Evolutionary conservation across 1,140 invertebrate species (phyloP).

Genomic region (Palaemon carinicauda): DNA sequence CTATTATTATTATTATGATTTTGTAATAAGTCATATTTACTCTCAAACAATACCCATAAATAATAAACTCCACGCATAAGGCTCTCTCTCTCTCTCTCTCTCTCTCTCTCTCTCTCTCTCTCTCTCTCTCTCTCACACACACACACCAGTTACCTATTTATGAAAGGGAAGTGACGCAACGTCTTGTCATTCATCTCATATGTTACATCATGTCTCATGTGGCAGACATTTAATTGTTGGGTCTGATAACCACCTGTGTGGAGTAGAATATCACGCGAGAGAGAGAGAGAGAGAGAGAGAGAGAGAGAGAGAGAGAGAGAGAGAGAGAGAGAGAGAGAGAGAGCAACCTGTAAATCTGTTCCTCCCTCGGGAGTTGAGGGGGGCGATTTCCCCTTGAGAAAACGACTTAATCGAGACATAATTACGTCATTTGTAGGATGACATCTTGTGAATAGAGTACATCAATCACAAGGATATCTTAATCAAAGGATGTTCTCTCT

Average conservation of each 20-base stretch:
- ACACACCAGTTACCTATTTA: neutral
- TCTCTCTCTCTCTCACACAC: neutral
- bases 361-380: neutral
- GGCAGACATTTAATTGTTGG: too few species aligned
- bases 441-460: too few species aligned
- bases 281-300: neutral
- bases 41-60: too few species aligned
- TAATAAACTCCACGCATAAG: too few species aligned
- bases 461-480: too few species aligned
- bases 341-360: neutral
- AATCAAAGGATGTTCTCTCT: too few species aligned
- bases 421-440: neutral
- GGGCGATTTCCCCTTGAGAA: neutral
- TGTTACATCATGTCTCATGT: too few species aligned
- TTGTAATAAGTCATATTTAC: too few species aligned
- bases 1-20: too few species aligned
- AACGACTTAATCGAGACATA: neutral
- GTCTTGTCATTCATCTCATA: too few species aligned
- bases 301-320: neutral
- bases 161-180: neutral
- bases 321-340: conserved; percentile 17
- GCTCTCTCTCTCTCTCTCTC: neutral
- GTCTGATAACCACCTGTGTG: too few species aligned
- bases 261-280: neutral
- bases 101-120: neutral